Conservation (phyloP, 2,888 invertebrate genomes). For the Yponomeuta plumbellus region DNA sequence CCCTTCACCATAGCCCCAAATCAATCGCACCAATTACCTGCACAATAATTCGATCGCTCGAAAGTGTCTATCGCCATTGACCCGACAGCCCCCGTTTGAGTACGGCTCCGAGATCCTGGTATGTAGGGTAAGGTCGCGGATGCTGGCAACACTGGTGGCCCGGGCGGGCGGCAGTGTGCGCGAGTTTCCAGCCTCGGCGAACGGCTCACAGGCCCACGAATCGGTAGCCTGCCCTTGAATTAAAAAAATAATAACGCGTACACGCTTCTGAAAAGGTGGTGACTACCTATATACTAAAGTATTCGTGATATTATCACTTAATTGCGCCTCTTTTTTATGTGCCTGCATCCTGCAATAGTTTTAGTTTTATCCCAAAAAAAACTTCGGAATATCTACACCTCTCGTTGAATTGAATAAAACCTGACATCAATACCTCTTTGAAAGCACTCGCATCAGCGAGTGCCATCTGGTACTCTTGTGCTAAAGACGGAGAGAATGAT, state of each 20-base stretch:
- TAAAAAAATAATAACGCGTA: not conserved
- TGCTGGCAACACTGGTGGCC: constrained; percentile 52
- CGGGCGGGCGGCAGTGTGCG: constrained; percentile 72
- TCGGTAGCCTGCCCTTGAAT: not conserved
- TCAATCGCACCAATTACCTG: not conserved
- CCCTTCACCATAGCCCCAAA: not conserved
- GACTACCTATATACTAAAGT: not conserved
- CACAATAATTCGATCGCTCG: not conserved
- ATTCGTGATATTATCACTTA: not conserved
- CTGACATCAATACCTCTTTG: not conserved
- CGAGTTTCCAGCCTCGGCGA: constrained; percentile 56
- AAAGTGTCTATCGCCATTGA: constrained; percentile 28
- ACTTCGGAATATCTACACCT: not conserved
- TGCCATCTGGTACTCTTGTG: not conserved
- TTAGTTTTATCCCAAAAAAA: not conserved
- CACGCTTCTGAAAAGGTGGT: not conserved
- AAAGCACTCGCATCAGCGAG: not conserved
- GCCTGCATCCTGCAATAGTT: not conserved
- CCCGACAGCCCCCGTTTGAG: constrained; percentile 32
- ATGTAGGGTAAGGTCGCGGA: constrained; percentile 33
- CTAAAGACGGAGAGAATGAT: not conserved
- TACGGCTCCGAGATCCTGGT: constrained; percentile 21
- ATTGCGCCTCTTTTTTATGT: not conserved
- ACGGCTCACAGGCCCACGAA: constrained; percentile 30
- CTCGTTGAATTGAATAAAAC: not conserved